Evolutionary conservation across 2,888 invertebrate genomes (phyloP), one percentile per base, ranked within the genome.

Genomic region (Barypeithes pellucidus): DNA sequence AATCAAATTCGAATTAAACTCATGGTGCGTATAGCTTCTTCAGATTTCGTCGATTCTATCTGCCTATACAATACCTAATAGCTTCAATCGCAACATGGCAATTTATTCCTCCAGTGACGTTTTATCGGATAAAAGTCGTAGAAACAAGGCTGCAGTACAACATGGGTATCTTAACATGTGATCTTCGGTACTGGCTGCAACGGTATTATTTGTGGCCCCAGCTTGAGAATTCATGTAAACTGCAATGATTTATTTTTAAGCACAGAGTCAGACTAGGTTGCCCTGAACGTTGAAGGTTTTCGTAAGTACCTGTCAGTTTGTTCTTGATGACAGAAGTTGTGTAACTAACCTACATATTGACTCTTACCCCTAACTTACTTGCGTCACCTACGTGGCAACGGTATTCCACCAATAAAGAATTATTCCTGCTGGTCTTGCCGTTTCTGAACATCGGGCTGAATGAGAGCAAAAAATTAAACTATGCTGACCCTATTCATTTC

Each of bases 51-150:
- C 50, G 61, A 68, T 60, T 50, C 33, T 68, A 68, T 68, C 68
- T 45, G 50, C 7, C 36, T 50, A 47, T 63, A 36, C 68, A 68
- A 52, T 68, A 68, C 43, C 61, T 61, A 61, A 52, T 54, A 70
- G 72, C 60, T 61, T 52, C 60, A 66, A 66, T 72, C 66, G 66
- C 18, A 72, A 72, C 67, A 72, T 67, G 67, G 66, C 52, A 66
- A 66, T 61, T 72, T 67, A 72, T 72, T 67, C 67, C 62, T 41
- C 9, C 36, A 36, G 43, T 29, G 72, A 72, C 67, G 50, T 66
- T 39, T 52, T 43, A 72, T 72, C 72, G 65, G 72, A 72, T 72
- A 72, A 71, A 62, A 62, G 62, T 70, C 62, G 54, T 63, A 70
- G 70, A 29, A 70, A 52, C 61, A 70, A 63, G 63, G 24, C 54